Base-by-base conservation (phyloP, 2,888 invertebrate species). In the Drosophila neonasuta region DNA sequence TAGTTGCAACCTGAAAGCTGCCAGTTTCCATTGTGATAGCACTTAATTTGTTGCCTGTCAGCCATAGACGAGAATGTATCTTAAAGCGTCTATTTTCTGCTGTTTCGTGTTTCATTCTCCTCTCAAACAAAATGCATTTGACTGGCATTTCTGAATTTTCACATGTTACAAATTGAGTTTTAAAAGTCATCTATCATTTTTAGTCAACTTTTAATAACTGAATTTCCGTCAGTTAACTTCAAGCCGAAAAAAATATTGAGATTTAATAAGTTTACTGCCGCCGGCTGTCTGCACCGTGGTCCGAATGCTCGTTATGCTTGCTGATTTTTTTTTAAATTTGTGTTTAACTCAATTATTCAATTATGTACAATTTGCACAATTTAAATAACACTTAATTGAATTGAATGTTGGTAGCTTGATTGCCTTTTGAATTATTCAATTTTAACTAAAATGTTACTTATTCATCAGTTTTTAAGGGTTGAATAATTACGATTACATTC, bases 221-320 rank as follows among this genome's bases (percentile, higher is more conserved):
- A 79, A 80, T 86, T 79, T 85, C 80, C 80, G 79, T 77, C 86
- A 83, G 63, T 79, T 69, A 55, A 65, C 77, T 72, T 68, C 74
- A 79, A 58, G 60, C 55, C 45, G 56, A 42, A 32, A 49, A 80
- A 84, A 73, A 73, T 81, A 81, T 84, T 73, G 85, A 62, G 64
- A 81, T 84, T 81, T 84, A 81, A 81, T 80, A 75, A 62, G 74
- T 70, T 68, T 52, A 41, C 56, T 5, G 73, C 85, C 73, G 39
- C 63, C 30, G 64, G 82, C 63, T 34, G 60, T 49, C 63, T 34
- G 60, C 52, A 81, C 80, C 46, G 67, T 80, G 82, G 61, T 42
- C 17, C 42, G 48, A 24, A 24, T 24, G 1, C 24, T 24, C 1
- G 4, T 11, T 65, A 49, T 48, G 66, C 50, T 41, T 15, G 11